phyloP scores from a whole-genome alignment of 1,140 invertebrate species.

The Leucophenga varia region DNA sequence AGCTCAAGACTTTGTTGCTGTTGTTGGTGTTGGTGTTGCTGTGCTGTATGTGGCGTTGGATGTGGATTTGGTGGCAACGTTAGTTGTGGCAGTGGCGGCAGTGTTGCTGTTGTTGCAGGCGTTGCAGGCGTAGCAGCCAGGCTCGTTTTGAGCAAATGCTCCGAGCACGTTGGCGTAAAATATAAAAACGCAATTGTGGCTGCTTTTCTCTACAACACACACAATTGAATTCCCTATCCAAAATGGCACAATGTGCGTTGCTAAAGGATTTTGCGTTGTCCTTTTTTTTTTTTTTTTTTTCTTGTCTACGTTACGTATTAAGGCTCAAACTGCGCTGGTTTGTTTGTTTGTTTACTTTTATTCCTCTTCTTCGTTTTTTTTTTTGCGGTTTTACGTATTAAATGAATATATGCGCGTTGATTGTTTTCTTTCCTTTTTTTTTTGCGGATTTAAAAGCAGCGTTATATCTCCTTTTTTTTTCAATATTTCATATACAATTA shows the following conservation, averaged over 20 bases:
- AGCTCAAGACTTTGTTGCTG: slow-evolving; percentile 2
- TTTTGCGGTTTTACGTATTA: slow-evolving; percentile 9
- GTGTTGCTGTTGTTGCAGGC: slow-evolving; percentile 26
- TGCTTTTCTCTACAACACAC: no score
- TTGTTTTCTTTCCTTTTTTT: slow-evolving; percentile 12
- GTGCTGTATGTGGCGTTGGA: slow-evolving; percentile 8
- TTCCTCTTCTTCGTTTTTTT: background rate
- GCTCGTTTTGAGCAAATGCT: slow-evolving; percentile 3
- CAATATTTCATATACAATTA: no score
- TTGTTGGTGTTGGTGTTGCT: slow-evolving; percentile 17
- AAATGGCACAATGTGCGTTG: slow-evolving; percentile 22
- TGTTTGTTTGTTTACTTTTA: slow-evolving; percentile 6
- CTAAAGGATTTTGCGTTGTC: slow-evolving; percentile 45
- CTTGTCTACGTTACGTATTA: no score
- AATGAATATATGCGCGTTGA: no score
- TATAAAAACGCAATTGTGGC: slow-evolving; percentile 54
- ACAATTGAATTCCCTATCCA: no score
- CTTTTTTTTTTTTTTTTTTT: background rate
- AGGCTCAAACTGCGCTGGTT: background rate
- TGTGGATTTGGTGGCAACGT: no score
- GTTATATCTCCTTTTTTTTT: no score
- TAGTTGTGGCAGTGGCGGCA: no score
- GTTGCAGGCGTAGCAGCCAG: slow-evolving; percentile 4
- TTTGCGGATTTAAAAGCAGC: slow-evolving; percentile 45
- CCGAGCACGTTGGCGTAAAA: slow-evolving; percentile 46